Base-by-base conservation (phyloP, 2,113 vertebrate species). In the Sceloporus undulatus region DNA sequence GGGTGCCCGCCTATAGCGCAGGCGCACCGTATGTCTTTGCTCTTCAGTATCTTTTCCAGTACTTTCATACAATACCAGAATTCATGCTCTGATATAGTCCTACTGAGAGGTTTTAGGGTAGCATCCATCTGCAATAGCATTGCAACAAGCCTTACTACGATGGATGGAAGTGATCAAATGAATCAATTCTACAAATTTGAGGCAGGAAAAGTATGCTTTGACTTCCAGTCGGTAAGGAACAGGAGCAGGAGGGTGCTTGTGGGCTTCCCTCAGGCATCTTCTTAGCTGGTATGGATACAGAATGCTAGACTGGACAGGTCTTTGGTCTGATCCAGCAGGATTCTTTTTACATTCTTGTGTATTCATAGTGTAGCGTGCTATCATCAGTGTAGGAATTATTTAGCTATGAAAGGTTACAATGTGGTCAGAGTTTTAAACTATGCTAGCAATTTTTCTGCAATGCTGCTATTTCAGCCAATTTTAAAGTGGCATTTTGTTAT, bases 401-500 rank as follows among this genome's bases (percentile, higher is more conserved):
- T 54, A 54, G 6, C 62, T 79, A 52, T 79, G 54, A 79, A 86
- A 42, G 62, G n/a, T 73, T 90, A 78, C 48, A 40, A 1, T 84
- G 0, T 9, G 65, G 0, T 74, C 65, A 88, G 86, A 48, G 0
- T 1, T 78, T 85, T 78, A 84, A 66, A 59, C 14, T 59, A 8
- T 34, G 59, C 65, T 87, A 40, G 1, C 21, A 84, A 2, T 42
- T 2, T 2, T 74, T 54, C 77, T 0, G 0, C 56, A 85, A 85
- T 82, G 65, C 34, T 79, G 77, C 23, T 16, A 19, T 84, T 40
- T 87, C 88, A 93, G 14, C 34, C 34, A 82, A 59, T 85, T 27
- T 54, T 48, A 65, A 85, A 73, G 83, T 90, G 74, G 40, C 54
- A 0, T 82, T 48, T 93, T 90, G 3, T 34, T 29, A 82, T 82